Conservation (phyloP, 2,113 vertebrate species). For the Eleginops maclovinus region DNA sequence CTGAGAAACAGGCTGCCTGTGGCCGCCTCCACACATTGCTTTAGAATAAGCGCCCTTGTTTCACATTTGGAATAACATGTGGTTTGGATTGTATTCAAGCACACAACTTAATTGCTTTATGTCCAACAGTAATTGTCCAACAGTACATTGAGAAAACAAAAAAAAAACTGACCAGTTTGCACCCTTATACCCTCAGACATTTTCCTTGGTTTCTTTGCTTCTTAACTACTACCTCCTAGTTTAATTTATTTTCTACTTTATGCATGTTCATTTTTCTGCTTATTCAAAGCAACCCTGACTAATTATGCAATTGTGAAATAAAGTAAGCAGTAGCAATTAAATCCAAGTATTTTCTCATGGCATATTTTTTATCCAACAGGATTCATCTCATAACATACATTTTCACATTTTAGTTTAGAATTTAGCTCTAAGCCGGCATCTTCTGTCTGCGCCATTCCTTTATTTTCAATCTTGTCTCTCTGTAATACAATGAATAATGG, state of each 20-base stretch:
- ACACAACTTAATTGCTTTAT: not conserved
- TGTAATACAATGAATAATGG: conserved; percentile 31
- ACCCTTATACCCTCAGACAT: too few species aligned
- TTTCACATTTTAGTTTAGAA: conserved; percentile 10
- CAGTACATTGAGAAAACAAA: conserved; percentile 3
- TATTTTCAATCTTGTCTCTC: conserved; percentile 25
- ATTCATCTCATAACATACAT: not conserved
- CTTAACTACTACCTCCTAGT: not conserved
- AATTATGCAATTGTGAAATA: not conserved
- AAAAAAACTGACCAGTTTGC: not conserved
- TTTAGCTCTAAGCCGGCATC: conserved; percentile 7
- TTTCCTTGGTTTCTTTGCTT: not conserved
- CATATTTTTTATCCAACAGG: not conserved
- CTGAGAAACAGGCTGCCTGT: not conserved
- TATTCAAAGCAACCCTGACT: not conserved
- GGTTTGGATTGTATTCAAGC: not conserved
- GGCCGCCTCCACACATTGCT: not conserved
- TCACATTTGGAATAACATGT: not conserved
- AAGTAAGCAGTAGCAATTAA: conserved; percentile 16
- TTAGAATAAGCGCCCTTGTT: not conserved
- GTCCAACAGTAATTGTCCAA: not conserved
- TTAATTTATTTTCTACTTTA: not conserved
- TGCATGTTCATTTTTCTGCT: not conserved
- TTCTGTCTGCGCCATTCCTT: conserved; percentile 1
- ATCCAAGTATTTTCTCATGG: conserved; percentile 2